These are phyloP conservation scores for Drosophila asahinai DNA, from an alignment of 1,140 invertebrate genomes.

Conservation along the genomic window DNA sequence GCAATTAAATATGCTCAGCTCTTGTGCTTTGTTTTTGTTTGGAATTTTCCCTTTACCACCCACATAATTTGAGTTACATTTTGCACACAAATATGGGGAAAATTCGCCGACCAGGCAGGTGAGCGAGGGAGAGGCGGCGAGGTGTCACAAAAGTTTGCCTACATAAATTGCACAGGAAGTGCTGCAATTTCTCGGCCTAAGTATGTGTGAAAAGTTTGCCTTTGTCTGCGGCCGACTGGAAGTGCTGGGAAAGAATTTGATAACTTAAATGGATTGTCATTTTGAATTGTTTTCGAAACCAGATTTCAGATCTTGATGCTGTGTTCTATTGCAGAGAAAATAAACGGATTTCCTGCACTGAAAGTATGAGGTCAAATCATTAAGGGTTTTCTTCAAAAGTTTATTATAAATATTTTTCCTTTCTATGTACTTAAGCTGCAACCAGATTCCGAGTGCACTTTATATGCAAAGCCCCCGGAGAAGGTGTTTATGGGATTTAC, in stretches of 20 bases:
- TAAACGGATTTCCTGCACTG: not conserved
- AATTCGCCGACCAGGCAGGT: slow-evolving; percentile 29
- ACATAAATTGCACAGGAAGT: slow-evolving; percentile 53
- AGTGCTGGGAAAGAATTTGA: slow-evolving; percentile 38
- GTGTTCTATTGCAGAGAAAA: not conserved
- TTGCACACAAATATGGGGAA: slow-evolving; percentile 60
- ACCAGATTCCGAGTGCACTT: not conserved
- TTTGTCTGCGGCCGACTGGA: slow-evolving; percentile 22
- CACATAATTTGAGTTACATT: slow-evolving; percentile 65
- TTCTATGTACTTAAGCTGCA: not conserved
- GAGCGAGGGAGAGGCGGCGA: not conserved
- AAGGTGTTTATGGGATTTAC: slow-evolving; percentile 25
- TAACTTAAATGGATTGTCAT: slow-evolving; percentile 50
- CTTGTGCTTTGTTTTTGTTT: slow-evolving; percentile 11
- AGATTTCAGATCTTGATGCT: not conserved
- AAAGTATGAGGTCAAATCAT: not conserved
- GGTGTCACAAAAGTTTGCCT: slow-evolving; percentile 46
- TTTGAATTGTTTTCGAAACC: slow-evolving; percentile 32
- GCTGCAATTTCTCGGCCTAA: slow-evolving; percentile 48
- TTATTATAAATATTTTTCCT: not conserved
- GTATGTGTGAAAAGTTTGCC: slow-evolving; percentile 38
- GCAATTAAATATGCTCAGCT: slow-evolving; percentile 58
- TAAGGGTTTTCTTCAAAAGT: too few species aligned
- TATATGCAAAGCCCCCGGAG: slow-evolving; percentile 2
- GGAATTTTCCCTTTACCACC: not conserved